Evolutionary conservation across 2,113 vertebrate genomes (phyloP).

Genomic region (Epinephelus lanceolatus): DNA sequence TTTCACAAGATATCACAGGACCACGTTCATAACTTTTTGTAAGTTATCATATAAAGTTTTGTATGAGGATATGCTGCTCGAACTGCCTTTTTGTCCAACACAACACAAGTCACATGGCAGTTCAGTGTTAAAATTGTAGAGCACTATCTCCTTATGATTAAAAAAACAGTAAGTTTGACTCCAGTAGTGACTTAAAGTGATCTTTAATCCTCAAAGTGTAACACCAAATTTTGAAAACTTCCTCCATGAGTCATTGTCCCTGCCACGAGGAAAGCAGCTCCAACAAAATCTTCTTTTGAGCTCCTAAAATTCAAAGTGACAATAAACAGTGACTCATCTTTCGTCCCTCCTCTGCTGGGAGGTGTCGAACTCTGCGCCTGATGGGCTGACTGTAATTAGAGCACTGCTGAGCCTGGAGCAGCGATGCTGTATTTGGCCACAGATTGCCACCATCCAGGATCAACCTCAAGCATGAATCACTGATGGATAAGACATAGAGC

Average conservation of each 20-base stretch:
- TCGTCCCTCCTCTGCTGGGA: conserved; percentile 12
- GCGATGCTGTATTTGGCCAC: conserved; percentile 22
- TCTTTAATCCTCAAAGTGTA: neutral
- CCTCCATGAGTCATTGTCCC: conserved; percentile 13
- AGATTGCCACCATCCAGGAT: conserved; percentile 26
- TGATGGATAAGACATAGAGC: conserved; percentile 26
- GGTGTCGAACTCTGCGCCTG: conserved; percentile 24
- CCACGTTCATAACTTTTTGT: too few relatives aligned
- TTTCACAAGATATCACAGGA: too few relatives aligned
- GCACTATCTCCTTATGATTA: neutral
- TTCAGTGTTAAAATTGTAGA: neutral
- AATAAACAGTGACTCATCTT: conserved; percentile 57
- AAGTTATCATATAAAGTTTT: too few relatives aligned
- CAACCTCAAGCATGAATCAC: conserved; percentile 23
- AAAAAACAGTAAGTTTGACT: neutral
- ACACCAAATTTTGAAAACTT: conserved; percentile 3
- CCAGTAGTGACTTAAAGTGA: neutral
- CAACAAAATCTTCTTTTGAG: conserved; percentile 28
- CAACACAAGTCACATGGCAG: neutral
- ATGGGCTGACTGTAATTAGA: conserved; percentile 61
- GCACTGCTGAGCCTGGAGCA: conserved; percentile 21
- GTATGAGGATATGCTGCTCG: too few relatives aligned
- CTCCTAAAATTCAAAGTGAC: conserved; percentile 46
- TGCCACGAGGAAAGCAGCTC: conserved; percentile 1
- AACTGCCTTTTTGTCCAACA: neutral